These are phyloP conservation scores for Papilio elwesi DNA, from an alignment of 2,888 invertebrate genomes.

Conservation along the genomic window DNA sequence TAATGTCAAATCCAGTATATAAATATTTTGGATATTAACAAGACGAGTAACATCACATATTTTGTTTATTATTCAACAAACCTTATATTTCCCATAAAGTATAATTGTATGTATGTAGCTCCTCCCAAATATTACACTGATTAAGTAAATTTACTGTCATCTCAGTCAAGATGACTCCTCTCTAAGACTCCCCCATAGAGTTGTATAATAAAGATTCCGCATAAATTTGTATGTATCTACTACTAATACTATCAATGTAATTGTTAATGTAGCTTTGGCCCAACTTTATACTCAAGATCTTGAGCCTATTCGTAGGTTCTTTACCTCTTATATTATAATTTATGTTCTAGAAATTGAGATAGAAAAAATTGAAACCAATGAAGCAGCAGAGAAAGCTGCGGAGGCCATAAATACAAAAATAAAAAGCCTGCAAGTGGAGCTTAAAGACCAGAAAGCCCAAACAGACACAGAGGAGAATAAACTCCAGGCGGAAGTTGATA, in stretches of 20 bases:
- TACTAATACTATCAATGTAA: not conserved
- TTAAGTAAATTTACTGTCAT: too few relatives aligned
- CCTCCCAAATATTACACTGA: too few relatives aligned
- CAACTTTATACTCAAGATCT: not conserved
- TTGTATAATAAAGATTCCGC: too few relatives aligned
- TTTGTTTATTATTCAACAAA: too few relatives aligned
- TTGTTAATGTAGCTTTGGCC: not conserved
- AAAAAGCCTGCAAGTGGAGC: slow-evolving; percentile 60
- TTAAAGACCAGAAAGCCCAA: slow-evolving; percentile 61
- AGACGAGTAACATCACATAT: too few relatives aligned
- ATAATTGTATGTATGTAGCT: too few relatives aligned
- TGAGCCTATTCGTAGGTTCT: not conserved
- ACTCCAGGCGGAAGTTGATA: slow-evolving; percentile 69
- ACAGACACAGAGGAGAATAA: slow-evolving; percentile 72
- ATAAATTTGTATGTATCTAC: too few relatives aligned
- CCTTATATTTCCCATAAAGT: too few relatives aligned
- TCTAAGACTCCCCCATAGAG: too few relatives aligned
- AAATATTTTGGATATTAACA: too few relatives aligned
- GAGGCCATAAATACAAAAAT: slow-evolving; percentile 62
- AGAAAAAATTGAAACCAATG: slow-evolving; percentile 60
- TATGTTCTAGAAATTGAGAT: slow-evolving; percentile 62
- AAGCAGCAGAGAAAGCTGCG: slow-evolving; percentile 66
- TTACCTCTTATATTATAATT: not conserved
- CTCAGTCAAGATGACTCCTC: too few relatives aligned
- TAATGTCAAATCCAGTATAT: too few relatives aligned